Evolutionary conservation across 1,140 invertebrate species (phyloP).

Genomic region (Drosophila littoralis): DNA sequence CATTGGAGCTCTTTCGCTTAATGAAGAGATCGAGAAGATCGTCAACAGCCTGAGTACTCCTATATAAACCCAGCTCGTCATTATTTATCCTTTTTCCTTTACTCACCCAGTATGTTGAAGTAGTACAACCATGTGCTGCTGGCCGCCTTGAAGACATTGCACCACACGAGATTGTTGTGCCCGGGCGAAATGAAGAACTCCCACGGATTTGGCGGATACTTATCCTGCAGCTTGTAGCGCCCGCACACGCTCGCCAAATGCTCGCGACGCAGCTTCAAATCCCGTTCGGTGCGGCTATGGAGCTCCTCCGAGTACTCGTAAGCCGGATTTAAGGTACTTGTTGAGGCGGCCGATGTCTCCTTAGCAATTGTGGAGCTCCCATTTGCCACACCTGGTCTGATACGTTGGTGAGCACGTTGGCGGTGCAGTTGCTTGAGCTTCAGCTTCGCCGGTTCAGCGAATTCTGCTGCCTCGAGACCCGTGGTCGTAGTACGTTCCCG

Average conservation of each 20-base stretch:
- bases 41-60: too few species aligned
- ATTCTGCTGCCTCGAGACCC: slow-evolving; percentile 45
- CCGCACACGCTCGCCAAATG: slow-evolving; percentile 68
- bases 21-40: too few species aligned
- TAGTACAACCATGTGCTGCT: slow-evolving; percentile 93
- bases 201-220: slow-evolving; percentile 87
- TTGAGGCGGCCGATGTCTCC: slow-evolving; percentile 2
- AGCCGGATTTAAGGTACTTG: slow-evolving; percentile 77
- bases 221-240: slow-evolving; percentile 67
- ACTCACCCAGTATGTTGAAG: slow-evolving; percentile 89
- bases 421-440: slow-evolving; percentile 62
- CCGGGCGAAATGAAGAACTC: slow-evolving; percentile 90
- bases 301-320: slow-evolving; percentile 84
- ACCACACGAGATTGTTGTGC: slow-evolving; percentile 90
- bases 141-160: slow-evolving; percentile 92
- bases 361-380: neutral
- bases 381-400: slow-evolving; percentile 9
- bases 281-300: slow-evolving; percentile 75
- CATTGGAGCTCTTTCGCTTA: too few species aligned
- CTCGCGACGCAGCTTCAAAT: slow-evolving; percentile 56
- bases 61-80: too few species aligned
- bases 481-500: slow-evolving; percentile 55
- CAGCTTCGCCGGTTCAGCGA: slow-evolving; percentile 54
- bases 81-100: neutral
- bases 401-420: slow-evolving; percentile 42